Percentiles rank a stretch among this genome's conserved stretches.
phyloP scores from a whole-genome alignment of 2,113 vertebrate genomes.

The Callochromis pleurospilus region DNA sequence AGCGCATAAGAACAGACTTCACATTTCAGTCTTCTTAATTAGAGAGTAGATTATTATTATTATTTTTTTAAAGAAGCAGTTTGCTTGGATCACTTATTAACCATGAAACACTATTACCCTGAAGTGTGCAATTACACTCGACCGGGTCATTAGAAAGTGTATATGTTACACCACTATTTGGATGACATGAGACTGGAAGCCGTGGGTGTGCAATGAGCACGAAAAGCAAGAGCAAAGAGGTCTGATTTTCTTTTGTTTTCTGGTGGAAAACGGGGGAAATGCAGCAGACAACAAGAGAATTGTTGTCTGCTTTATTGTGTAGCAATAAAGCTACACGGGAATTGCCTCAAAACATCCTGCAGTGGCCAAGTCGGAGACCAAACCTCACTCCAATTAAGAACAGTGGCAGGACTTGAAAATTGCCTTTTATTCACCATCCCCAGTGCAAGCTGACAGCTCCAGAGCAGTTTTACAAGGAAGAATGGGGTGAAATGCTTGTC shows the following conservation, averaged over 20 bases:
- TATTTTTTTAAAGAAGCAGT: not conserved
- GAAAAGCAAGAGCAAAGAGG: not conserved
- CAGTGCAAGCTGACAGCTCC: not conserved
- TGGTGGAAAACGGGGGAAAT: not conserved
- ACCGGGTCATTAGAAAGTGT: not conserved
- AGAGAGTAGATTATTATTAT: rapidly evolving
- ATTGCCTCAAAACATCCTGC: not conserved
- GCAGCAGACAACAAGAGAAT: not conserved
- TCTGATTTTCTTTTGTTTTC: not conserved
- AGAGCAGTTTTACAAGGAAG: not conserved
- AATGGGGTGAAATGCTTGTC: not conserved
- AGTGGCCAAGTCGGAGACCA: not conserved
- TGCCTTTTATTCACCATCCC: slow-evolving; percentile 12
- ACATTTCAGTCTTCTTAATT: not conserved
- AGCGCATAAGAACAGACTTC: not conserved
- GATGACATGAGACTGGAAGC: not conserved
- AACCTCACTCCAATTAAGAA: not conserved
- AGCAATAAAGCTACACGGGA: not conserved
- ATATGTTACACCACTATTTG: not conserved
- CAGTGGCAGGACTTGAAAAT: slow-evolving; percentile 13
- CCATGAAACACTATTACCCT: not conserved
- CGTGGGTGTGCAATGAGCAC: not conserved
- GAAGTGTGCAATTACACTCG: not conserved
- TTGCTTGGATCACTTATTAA: not conserved
- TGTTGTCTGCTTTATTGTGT: too few species aligned